A percentile compares a stretch with the other conserved stretches of the same genome.
Evolutionary conservation across 2,888 invertebrate genomes (phyloP).

Genomic region (Emmelina monodactyla): DNA sequence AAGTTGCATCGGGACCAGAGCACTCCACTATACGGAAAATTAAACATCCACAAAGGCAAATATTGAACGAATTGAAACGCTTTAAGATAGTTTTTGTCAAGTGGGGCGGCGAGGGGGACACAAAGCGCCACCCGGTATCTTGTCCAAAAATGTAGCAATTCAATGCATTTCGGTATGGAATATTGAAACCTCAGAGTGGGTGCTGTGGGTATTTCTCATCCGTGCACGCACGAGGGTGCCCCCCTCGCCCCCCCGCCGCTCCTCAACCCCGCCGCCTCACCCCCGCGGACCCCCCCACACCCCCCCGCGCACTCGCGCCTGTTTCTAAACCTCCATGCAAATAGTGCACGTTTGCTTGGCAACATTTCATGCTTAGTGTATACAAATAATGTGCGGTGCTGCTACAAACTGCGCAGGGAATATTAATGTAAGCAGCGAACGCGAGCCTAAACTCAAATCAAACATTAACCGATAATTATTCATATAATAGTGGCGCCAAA

Average conservation of each 20-base stretch:
- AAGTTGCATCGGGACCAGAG: constrained; percentile 13
- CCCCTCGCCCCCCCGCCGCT: constrained; percentile 25
- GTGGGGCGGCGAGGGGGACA: constrained; percentile 20
- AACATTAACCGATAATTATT: constrained; percentile 28
- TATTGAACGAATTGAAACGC: constrained; percentile 22
- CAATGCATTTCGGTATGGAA: constrained; percentile 58
- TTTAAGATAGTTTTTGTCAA: constrained; percentile 32
- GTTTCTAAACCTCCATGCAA: constrained; percentile 62
- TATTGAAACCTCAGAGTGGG: constrained; percentile 58
- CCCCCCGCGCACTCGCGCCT: constrained; percentile 30
- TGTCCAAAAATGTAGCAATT: constrained; percentile 50
- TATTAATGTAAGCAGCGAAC: constrained; percentile 39
- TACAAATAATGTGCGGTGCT: constrained; percentile 60
- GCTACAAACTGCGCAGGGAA: constrained; percentile 56
- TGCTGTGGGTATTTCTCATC: constrained; percentile 45
- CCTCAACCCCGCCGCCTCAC: constrained; percentile 23
- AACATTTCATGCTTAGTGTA: constrained; percentile 66
- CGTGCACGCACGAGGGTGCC: constrained; percentile 23
- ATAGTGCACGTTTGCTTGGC: constrained; percentile 64
- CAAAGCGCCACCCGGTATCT: constrained; percentile 24
- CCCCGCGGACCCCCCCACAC: constrained; percentile 23
- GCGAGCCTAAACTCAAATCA: constrained; percentile 33
- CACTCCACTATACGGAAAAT: constrained; percentile 17
- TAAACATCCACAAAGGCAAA: constrained; percentile 23
- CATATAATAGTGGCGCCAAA: no score